phyloP scores from a whole-genome alignment of 2,113 vertebrate genomes.

The Micromys minutus region DNA sequence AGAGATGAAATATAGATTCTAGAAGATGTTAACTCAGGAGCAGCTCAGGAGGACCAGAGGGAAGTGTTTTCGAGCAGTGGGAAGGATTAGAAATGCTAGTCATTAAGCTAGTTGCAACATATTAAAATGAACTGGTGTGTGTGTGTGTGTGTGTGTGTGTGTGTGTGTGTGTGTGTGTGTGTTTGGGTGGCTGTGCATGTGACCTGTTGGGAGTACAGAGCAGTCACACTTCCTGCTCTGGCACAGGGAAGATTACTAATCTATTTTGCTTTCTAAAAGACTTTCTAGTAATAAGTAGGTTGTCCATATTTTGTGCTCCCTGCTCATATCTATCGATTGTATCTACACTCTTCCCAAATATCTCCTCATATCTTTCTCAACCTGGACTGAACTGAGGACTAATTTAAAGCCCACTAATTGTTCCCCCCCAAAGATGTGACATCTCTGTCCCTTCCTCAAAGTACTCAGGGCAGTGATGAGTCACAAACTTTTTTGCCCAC shows the following conservation, averaged over 20 bases:
- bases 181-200: too few species aligned
- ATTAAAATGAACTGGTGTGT: too few species aligned
- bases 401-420: conserved; percentile 8
- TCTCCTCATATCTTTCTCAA: not conserved
- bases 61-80: too few species aligned
- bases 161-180: too few species aligned
- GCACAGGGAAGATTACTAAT: not conserved
- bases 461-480: not conserved
- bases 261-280: not conserved
- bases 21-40: too few species aligned
- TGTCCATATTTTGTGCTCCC: not conserved
- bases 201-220: too few species aligned
- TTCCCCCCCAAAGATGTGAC: not conserved
- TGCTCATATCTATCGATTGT: not conserved
- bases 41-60: too few species aligned
- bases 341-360: not conserved
- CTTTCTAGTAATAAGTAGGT: conserved; percentile 13
- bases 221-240: not conserved
- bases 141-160: too few species aligned
- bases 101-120: too few species aligned
- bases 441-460: conserved; percentile 37
- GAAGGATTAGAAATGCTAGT: too few species aligned
- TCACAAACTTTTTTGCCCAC: not conserved
- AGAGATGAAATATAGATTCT: too few species aligned
- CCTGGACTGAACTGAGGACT: not conserved